Evolutionary conservation across 1,140 invertebrate genomes (phyloP).

Genomic region (Panagrolaimus sp.): DNA sequence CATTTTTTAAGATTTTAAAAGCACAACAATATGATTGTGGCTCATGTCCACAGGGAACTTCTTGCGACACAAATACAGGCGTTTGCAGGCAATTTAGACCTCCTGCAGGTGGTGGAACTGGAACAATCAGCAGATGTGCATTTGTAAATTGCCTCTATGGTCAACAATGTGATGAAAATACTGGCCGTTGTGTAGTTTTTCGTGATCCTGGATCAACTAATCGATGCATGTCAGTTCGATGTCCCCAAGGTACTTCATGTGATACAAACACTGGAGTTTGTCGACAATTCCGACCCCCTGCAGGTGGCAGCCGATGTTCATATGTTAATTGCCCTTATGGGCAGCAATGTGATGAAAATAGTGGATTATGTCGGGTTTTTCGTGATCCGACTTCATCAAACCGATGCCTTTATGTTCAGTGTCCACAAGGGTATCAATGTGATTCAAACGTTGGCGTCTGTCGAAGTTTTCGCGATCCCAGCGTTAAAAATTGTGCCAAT

Average conservation of each 20-base stretch:
- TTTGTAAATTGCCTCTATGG: neutral
- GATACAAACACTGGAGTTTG: conserved; percentile 14
- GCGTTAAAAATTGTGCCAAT: neutral
- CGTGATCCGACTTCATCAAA: neutral
- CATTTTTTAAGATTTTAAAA: neutral
- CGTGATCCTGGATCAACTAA: neutral
- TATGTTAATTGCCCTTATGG: neutral
- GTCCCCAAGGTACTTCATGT: conserved; percentile 6
- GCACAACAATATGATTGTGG: too few relatives aligned
- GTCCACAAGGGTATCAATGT: conserved; percentile 14
- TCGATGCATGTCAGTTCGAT: conserved; percentile 5
- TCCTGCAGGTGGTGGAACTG: neutral
- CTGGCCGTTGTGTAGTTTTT: neutral
- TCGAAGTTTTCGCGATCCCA: neutral
- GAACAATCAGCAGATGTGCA: neutral
- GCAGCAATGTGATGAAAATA: neutral
- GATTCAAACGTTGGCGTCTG: conserved; percentile 14
- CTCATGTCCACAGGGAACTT: conserved; percentile 11
- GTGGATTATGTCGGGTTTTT: conserved; percentile 1
- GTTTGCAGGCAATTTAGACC: conserved; percentile 13
- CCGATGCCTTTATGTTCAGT: conserved; percentile 8
- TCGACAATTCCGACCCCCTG: too few relatives aligned
- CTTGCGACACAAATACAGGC: conserved; percentile 15
- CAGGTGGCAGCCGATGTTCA: neutral
- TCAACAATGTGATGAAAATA: neutral